Percentiles rank a stretch among this genome's conserved stretches.
Conservation (phyloP, 37 sponge, comb jelly and placozoan species). For the Eunapius fragilis region DNA sequence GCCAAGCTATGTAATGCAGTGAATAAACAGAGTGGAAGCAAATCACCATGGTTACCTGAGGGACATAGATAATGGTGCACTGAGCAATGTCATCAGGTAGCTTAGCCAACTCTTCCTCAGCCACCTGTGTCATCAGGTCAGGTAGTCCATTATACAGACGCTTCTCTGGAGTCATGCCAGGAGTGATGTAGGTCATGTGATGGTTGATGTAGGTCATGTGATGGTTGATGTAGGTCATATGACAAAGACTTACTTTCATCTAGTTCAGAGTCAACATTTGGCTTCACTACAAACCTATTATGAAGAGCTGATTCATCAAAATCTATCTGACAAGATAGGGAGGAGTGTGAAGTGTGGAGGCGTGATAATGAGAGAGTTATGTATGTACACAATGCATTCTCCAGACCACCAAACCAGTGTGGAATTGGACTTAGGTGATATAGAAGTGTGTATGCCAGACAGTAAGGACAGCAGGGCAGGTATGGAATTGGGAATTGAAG, state of each 20-base stretch:
- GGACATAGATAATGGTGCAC: constrained; percentile 93
- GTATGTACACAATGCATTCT: too few relatives aligned
- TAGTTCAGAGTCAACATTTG: constrained; percentile 79
- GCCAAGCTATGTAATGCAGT: constrained; percentile 61
- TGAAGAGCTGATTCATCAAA: constrained; percentile 87
- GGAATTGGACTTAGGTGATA: not conserved
- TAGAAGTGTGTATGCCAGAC: too few relatives aligned
- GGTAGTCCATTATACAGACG: constrained; percentile 85
- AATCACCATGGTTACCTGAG: constrained; percentile 68
- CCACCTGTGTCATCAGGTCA: constrained; percentile 93
- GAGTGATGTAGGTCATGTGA: not conserved
- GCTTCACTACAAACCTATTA: constrained; percentile 88
- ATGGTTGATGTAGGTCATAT: not conserved
- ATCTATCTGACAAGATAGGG: constrained; percentile 67
- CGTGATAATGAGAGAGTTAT: not conserved
- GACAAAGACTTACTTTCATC: constrained; percentile 81
- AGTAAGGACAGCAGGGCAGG: too few relatives aligned
- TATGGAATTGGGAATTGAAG: too few relatives aligned
- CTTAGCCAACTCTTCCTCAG: constrained; percentile 80
- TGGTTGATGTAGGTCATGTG: not conserved
- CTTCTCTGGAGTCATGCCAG: constrained; percentile 54
- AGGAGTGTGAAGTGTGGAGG: not conserved
- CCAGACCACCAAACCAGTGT: too few relatives aligned
- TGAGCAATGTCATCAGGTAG: constrained; percentile 71
- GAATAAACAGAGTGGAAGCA: not conserved